Evolutionary conservation across 2,797 vertebrate genomes (phyloP).

Genomic region (Sciurus vulgaris): DNA sequence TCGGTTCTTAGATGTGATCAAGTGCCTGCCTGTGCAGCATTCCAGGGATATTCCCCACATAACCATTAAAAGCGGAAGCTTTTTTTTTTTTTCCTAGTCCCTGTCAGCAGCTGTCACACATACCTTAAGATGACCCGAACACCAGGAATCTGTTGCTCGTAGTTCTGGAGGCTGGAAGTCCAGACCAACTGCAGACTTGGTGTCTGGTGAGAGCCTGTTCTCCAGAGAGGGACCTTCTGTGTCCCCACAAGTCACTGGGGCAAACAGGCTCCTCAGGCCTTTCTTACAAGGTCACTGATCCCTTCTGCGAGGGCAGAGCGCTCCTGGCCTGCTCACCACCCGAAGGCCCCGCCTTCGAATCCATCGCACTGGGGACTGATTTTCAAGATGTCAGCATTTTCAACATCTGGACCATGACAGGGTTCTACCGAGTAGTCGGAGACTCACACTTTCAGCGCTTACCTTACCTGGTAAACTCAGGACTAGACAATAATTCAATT

Average conservation of each 20-base stretch:
- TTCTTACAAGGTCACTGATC: not conserved
- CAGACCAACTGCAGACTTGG: too few species aligned
- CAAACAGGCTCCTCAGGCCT: not conserved
- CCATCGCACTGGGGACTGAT: fast-evolving
- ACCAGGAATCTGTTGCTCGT: not conserved
- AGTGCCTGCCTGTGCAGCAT: too few species aligned
- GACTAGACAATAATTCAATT: not conserved
- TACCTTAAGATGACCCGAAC: not conserved
- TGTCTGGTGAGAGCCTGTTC: not conserved
- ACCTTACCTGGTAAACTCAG: not conserved
- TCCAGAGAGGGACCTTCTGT: not conserved
- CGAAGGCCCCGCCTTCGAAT: not conserved
- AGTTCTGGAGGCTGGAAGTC: not conserved
- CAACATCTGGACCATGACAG: too few species aligned
- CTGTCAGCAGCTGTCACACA: not conserved
- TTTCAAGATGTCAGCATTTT: not conserved
- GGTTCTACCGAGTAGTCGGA: not conserved
- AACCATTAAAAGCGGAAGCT: fast-evolving
- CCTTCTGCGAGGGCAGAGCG: not conserved
- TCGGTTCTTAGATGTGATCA: not conserved
- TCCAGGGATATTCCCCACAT: not conserved
- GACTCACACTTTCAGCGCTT: not conserved
- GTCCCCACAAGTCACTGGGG: too few species aligned
- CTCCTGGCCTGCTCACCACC: too few species aligned
- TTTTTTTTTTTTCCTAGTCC: too few species aligned